Evolutionary conservation across 2,113 vertebrate genomes (phyloP).

Genomic region (Anguilla japonica): DNA sequence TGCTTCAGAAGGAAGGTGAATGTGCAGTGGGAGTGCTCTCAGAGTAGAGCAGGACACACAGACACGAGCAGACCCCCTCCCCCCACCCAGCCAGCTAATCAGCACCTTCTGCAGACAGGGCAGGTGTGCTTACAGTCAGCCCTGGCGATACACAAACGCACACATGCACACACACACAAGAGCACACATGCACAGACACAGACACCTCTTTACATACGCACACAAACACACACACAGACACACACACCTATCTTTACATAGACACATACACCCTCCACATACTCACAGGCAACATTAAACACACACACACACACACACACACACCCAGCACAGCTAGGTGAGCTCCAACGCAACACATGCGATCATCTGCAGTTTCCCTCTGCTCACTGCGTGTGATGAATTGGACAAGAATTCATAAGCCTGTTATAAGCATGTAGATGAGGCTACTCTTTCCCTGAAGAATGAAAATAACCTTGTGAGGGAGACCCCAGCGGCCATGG

Average conservation of each 20-base stretch:
- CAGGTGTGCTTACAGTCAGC: background rate
- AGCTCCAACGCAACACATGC: background rate
- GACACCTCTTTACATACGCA: too few relatives aligned
- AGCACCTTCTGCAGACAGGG: background rate
- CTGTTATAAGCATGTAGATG: background rate
- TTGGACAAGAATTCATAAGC: background rate
- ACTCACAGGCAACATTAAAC: background rate
- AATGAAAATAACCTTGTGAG: background rate
- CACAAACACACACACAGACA: background rate
- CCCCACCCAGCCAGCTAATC: background rate
- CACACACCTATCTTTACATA: background rate
- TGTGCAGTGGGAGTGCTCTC: background rate
- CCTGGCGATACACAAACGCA: too few relatives aligned
- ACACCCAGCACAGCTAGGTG: background rate
- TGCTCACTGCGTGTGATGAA: background rate
- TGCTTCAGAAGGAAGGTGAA: background rate
- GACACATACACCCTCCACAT: background rate
- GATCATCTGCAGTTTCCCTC: background rate
- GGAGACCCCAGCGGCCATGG: background rate
- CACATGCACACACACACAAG: too few relatives aligned
- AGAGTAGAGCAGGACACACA: background rate
- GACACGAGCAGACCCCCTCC: background rate
- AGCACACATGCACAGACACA: background rate
- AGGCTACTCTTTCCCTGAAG: background rate
- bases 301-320: background rate